phyloP scores from a whole-genome alignment of 2,888 invertebrate genomes.

The Microctonus hyperodae region DNA sequence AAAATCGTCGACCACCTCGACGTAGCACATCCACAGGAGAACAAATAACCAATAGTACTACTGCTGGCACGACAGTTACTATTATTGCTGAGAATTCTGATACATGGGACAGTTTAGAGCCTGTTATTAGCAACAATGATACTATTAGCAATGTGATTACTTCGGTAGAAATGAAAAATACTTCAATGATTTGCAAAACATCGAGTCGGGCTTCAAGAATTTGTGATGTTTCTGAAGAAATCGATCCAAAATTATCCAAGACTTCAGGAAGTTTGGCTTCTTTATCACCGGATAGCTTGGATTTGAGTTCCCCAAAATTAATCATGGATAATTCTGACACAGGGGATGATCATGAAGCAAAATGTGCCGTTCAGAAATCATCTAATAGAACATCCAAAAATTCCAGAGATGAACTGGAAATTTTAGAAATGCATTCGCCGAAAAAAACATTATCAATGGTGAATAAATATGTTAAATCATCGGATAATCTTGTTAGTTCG shows the following conservation, averaged over 20 bases:
- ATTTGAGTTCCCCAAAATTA: constrained; percentile 41
- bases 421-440: constrained; percentile 48
- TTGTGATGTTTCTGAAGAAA: constrained; percentile 58
- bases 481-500: constrained; percentile 54
- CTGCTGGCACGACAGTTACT: constrained; percentile 43
- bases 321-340: constrained; percentile 28
- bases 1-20: constrained; percentile 58
- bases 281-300: constrained; percentile 59
- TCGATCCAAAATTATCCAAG: constrained; percentile 48
- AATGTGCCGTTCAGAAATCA: constrained; percentile 42
- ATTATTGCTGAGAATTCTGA: constrained; percentile 48
- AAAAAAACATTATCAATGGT: constrained; percentile 48
- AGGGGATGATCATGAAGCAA: constrained; percentile 41
- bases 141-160: constrained; percentile 39
- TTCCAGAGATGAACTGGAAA: constrained; percentile 52
- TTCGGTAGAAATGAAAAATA: constrained; percentile 39
- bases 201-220: constrained; percentile 54
- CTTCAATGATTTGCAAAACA: constrained; percentile 49
- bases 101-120: constrained; percentile 49
- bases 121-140: constrained; percentile 5
- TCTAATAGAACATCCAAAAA: constrained; percentile 49
- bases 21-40: constrained; percentile 37
- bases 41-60: constrained; percentile 35
- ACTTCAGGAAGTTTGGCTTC: constrained; percentile 49
- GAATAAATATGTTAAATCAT: constrained; percentile 54